Base-by-base conservation (phyloP, 2,888 invertebrate genomes). In the Enchytraeus crypticus region DNA sequence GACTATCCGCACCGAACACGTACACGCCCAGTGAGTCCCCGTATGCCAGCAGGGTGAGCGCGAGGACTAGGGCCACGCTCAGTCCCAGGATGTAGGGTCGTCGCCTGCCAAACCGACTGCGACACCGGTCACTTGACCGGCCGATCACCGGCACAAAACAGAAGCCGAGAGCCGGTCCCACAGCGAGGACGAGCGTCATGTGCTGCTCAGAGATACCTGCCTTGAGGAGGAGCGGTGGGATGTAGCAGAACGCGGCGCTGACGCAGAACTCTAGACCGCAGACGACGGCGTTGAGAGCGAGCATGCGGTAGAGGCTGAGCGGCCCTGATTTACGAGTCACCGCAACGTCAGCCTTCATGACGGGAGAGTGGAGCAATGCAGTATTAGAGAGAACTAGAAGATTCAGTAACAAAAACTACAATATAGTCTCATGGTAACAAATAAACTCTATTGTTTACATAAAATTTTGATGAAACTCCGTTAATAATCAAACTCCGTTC, bases 241-340 rank as follows among this genome's bases (percentile, higher is more conserved):
- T 78, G 70, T 80, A 81, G 14, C 80, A 79, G 70, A 81, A 81
- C 30, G 80, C 81, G 30, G 81, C 80, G 67, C 79, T 80, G 32
- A 80, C 78, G 63, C 79, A 78, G 49, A 82, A 76, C 71, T 81
- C 81, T 43, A 81, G 74, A 5, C 81, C 81, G 68, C 80, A 81
- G 2, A 80, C 79, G 23, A 81, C 72, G 38, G 79, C 72, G 67
- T 81, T 81, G 32, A 81, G 69, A 27, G 76, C 63, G 34, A 78
- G 58, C 65, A 78, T 72, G 66, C 75, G 74, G 0, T 66, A 4
- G 21, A 75, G 30, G 26, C 69, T 66, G 32, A 74, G 64, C 0
- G 67, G 57, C 27, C 32, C 18, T 21, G n/a, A n/a, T n/a, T n/a
- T n/a, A n/a, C n/a, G n/a, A n/a, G n/a, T n/a, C n/a, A n/a, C n/a